Percentiles rank a stretch among this genome's conserved stretches.
phyloP scores from a whole-genome alignment of 1,140 invertebrate genomes.

The Drosophila ficusphila region DNA sequence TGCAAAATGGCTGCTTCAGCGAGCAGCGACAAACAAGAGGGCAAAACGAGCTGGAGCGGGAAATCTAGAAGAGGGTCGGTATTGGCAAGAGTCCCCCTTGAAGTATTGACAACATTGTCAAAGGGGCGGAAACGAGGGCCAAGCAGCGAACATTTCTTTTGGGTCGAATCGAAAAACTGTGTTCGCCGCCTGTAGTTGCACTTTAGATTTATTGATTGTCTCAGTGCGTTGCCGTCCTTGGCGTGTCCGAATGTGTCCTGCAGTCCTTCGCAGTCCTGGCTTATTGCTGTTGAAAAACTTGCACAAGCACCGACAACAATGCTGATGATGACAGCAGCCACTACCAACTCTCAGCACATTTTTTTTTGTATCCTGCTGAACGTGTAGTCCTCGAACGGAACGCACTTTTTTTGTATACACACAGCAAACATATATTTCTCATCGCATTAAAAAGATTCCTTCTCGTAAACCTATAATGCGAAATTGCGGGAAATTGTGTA shows the following conservation, averaged over 20 bases:
- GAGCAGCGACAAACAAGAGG: conserved; percentile 66
- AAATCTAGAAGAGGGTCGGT: too few relatives aligned
- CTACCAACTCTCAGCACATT: conserved; percentile 12
- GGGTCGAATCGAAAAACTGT: conserved; percentile 44
- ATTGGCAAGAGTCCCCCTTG: conserved; percentile 6
- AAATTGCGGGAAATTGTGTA: neutral
- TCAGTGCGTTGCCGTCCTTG: conserved; percentile 57
- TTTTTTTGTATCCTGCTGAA: conserved; percentile 7
- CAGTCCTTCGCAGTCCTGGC: conserved; percentile 45
- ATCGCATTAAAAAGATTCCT: neutral
- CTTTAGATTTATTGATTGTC: conserved; percentile 80
- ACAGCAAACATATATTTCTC: neutral
- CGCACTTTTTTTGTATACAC: conserved; percentile 37
- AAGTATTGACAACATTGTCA: conserved; percentile 64
- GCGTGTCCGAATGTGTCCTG: conserved; percentile 44
- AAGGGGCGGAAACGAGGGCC: conserved; percentile 27
- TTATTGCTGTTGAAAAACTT: conserved; percentile 64
- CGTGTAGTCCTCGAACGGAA: conserved; percentile 41
- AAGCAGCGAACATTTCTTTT: conserved; percentile 29
- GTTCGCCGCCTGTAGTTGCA: conserved; percentile 55
- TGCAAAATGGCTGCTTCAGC: conserved; percentile 69
- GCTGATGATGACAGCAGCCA: conserved; percentile 67
- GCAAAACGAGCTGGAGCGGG: conserved; percentile 6
- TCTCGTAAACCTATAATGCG: neutral
- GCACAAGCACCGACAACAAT: conserved; percentile 51